phyloP scores from a whole-genome alignment of 2,888 invertebrate genomes.

The Sinopyrophorus schimmeli region DNA sequence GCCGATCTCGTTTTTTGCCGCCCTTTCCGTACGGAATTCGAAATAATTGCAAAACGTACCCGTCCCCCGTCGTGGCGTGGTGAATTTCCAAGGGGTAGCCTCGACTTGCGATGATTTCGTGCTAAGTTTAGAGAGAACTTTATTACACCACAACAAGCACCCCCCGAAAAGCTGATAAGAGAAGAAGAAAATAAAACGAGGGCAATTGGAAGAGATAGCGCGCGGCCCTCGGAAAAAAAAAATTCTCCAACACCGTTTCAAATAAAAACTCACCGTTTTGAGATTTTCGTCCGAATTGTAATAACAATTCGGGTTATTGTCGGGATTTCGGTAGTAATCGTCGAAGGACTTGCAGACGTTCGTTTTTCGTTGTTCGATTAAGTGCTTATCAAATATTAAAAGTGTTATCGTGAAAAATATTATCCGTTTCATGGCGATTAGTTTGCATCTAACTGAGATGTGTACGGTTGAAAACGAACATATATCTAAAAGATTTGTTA shows the following conservation, averaged over 20 bases:
- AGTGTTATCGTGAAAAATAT: background rate
- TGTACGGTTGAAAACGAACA: no score
- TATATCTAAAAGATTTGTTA: no score
- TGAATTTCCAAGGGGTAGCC: slow-evolving; percentile 2
- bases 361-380: background rate
- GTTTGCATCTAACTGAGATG: no score
- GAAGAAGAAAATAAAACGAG: no score
- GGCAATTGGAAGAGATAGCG: no score
- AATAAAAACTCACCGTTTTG: slow-evolving; percentile 6
- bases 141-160: no score
- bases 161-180: no score
- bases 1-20: background rate
- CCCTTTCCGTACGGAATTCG: slow-evolving; percentile 4
- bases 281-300: slow-evolving; percentile 8
- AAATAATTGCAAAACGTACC: slow-evolving; percentile 1
- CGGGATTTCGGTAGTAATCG: slow-evolving; percentile 10
- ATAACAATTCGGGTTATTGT: slow-evolving; percentile 8
- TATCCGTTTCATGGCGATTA: background rate
- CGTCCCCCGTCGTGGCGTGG: slow-evolving; percentile 1
- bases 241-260: no score
- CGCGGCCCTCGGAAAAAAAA: no score
- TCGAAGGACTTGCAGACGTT: slow-evolving; percentile 10
- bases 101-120: background rate
- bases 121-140: no score
- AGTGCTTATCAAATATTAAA: background rate